These are phyloP conservation scores for Philopedon plagiatum DNA, from an alignment of 2,888 invertebrate genomes.

Conservation along the genomic window DNA sequence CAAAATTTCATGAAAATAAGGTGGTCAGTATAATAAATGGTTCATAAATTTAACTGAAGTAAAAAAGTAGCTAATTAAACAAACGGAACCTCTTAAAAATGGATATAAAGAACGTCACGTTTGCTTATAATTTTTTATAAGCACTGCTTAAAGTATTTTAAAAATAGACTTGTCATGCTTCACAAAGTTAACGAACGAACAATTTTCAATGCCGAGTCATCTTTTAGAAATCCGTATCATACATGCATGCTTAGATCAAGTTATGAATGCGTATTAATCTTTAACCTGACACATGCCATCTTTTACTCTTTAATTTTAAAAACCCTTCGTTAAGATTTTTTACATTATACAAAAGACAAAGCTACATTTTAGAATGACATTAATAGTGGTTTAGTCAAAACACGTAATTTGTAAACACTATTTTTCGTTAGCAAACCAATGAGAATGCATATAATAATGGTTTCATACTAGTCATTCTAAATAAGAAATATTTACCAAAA, in stretches of 20 bases:
- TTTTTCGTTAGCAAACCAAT: no score
- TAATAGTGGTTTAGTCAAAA: no score
- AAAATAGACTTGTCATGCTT: slow-evolving; percentile 38
- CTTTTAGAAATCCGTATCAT: slow-evolving; percentile 18
- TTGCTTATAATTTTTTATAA: slow-evolving; percentile 35
- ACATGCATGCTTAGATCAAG: not conserved
- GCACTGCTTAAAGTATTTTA: not conserved
- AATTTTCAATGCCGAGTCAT: slow-evolving; percentile 30
- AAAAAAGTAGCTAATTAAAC: slow-evolving; percentile 32
- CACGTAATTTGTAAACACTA: no score
- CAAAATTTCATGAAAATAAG: not conserved
- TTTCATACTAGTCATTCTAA: no score
- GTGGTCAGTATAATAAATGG: slow-evolving; percentile 1
- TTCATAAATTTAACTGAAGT: not conserved
- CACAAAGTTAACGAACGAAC: slow-evolving; percentile 30
- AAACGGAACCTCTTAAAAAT: slow-evolving; percentile 19
- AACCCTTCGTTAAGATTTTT: not conserved
- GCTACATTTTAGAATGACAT: no score
- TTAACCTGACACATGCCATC: not conserved
- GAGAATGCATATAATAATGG: no score
- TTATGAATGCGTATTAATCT: slow-evolving; percentile 11
- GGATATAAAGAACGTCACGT: not conserved
- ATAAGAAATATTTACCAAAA: no score
- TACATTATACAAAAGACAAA: not conserved
- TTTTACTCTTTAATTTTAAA: not conserved